Evolutionary conservation across 2,888 invertebrate species (phyloP), one percentile per base, ranked within the genome.

Genomic region (Drosophila testacea): DNA sequence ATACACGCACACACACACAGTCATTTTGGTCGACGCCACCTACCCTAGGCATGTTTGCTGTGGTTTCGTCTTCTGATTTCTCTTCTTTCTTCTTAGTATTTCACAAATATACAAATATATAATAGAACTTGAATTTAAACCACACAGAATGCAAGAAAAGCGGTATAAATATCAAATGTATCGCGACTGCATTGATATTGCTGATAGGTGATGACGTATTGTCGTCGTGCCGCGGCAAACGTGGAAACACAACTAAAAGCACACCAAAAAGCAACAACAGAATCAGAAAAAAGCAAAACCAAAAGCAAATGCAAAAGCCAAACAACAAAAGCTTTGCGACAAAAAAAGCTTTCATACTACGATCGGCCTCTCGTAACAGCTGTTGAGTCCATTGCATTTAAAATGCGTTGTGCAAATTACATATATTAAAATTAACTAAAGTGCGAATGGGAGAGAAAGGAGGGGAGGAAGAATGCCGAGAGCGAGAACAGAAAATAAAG

Each of bases 11-110:
- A 59, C 6, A 51, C 22, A 47, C 16, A 46, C 38, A 52, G 10
- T 16, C 22, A 13, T 27, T 39, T 46, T 34, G 27, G 22, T 48
- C 41, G 42, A 73, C 57, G 56, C 51, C 65, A 84, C 84, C 65
- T 79, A 89, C 89, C 89, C 77, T 88, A 36, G 79, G 84, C 84
- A 89, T 85, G 70, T 72, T 80, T 62, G 67, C 9, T 59, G 42
- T 52, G 57, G 41, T 68, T 66, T 59, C 46, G 62, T 54, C 16
- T 52, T 39, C 28, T 28, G 42, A 38, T 76, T 72, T 62, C 47
- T 64, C 39, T 61, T 67, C 6, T 9, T 32, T 32, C 32, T 32
- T 32, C 1, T 32, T 44, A 47, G 36, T 54, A 44, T 61, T 47
- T 44, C 10, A 55, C 46, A 73, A 42, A 59, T 51, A 57, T 64